Evolutionary conservation across 2,113 vertebrate species (phyloP).

Genomic region (Cheirogaleus medius): DNA sequence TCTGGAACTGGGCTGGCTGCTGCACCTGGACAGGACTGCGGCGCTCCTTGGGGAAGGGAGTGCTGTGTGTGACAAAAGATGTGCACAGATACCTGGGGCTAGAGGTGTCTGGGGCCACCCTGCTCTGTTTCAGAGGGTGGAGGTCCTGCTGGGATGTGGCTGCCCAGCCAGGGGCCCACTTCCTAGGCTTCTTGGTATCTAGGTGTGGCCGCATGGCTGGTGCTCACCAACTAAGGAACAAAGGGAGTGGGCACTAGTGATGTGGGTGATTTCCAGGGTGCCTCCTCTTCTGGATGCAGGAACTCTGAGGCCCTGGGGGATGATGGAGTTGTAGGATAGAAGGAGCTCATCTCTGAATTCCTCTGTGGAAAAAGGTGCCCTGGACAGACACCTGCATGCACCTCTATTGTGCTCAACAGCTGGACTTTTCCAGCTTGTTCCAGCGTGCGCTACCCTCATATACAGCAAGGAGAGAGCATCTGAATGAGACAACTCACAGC

Average conservation of each 20-base stretch:
- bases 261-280: background rate
- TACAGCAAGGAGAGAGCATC: background rate
- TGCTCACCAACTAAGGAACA: background rate
- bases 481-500: background rate
- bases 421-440: background rate
- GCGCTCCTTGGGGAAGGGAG: background rate
- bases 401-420: background rate
- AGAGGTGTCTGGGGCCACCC: background rate
- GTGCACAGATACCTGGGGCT: background rate
- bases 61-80: background rate
- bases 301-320: no score
- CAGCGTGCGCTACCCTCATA: background rate
- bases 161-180: background rate
- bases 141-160: background rate
- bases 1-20: background rate
- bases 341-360: no score
- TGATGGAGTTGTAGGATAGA: no score
- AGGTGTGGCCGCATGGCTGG: background rate
- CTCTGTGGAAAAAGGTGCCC: no score
- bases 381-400: background rate
- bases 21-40: background rate
- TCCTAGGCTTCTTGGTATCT: background rate
- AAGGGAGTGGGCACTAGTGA: background rate
- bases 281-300: no score
- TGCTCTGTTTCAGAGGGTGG: background rate